phyloP scores from a whole-genome alignment of 1,140 invertebrate genomes.

The Conus ventricosus region DNA sequence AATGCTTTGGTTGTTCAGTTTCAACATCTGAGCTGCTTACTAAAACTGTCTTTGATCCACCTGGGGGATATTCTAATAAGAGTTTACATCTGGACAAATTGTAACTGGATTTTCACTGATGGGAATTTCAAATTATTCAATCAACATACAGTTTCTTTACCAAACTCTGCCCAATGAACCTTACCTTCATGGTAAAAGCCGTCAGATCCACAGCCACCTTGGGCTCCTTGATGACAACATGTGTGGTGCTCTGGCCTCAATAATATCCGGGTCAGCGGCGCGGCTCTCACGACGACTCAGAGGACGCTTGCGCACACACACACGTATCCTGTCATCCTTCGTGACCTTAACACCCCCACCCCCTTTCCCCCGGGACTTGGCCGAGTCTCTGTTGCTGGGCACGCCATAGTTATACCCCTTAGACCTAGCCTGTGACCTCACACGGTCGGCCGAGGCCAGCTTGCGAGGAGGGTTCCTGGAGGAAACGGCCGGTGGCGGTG shows the following conservation, averaged over 20 bases:
- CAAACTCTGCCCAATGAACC: background rate
- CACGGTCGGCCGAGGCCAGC: slow-evolving; percentile 20
- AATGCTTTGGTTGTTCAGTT: too few relatives aligned
- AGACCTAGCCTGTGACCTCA: slow-evolving; percentile 27
- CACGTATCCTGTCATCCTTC: slow-evolving; percentile 83
- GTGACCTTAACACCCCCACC: background rate
- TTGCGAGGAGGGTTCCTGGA: background rate
- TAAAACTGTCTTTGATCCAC: too few relatives aligned
- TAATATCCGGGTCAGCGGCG: slow-evolving; percentile 90
- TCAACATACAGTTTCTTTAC: too few relatives aligned
- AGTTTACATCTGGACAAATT: too few relatives aligned
- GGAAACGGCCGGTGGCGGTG: background rate
- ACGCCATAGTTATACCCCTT: slow-evolving; percentile 73
- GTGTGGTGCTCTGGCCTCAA: slow-evolving; percentile 95
- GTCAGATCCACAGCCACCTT: slow-evolving; percentile 98
- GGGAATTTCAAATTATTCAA: too few relatives aligned
- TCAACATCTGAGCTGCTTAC: too few relatives aligned
- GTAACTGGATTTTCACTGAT: too few relatives aligned
- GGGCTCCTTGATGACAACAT: slow-evolving; percentile 96
- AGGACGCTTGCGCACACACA: slow-evolving; percentile 97
- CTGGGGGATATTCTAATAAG: too few relatives aligned
- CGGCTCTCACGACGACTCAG: slow-evolving; percentile 87
- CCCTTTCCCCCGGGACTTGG: background rate
- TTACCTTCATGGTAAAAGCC: slow-evolving; percentile 82
- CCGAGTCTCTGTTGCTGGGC: slow-evolving; percentile 43